Percentiles rank a stretch among this genome's conserved stretches.
Evolutionary conservation across 2,888 invertebrate genomes (phyloP).

Genomic region (Villa cingulata): DNA sequence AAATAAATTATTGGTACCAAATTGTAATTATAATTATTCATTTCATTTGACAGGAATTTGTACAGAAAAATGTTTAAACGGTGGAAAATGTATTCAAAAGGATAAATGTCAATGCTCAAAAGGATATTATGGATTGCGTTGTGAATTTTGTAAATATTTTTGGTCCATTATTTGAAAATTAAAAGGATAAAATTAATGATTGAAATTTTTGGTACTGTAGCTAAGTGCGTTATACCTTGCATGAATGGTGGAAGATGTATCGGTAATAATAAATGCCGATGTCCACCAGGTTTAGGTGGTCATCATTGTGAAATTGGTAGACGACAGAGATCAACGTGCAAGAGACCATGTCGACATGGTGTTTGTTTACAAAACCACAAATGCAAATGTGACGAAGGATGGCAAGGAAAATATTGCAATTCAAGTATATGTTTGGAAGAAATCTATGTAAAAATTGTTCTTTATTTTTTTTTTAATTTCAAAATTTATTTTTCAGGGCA

Average conservation of each 20-base stretch:
- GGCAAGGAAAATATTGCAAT: slow-evolving; percentile 70
- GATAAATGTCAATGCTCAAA: slow-evolving; percentile 85
- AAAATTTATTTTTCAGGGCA: slow-evolving; percentile 1
- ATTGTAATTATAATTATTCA: not conserved
- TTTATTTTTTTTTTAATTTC: too few species aligned
- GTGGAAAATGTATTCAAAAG: slow-evolving; percentile 88
- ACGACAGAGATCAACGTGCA: slow-evolving; percentile 57
- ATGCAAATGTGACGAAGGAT: slow-evolving; percentile 70
- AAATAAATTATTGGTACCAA: not conserved
- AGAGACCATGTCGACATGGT: slow-evolving; percentile 64
- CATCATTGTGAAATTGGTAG: slow-evolving; percentile 85
- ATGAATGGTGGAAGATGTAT: slow-evolving; percentile 79
- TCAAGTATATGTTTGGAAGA: not conserved
- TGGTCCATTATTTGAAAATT: not conserved
- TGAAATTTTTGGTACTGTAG: slow-evolving; percentile 35
- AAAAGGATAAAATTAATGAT: not conserved
- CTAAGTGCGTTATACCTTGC: slow-evolving; percentile 82
- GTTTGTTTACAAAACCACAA: slow-evolving; percentile 53
- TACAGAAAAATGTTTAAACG: slow-evolving; percentile 79
- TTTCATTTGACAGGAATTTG: slow-evolving; percentile 60
- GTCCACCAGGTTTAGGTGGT: slow-evolving; percentile 69
- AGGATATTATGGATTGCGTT: slow-evolving; percentile 79
- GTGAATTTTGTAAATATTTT: slow-evolving; percentile 72
- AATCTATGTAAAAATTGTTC: not conserved
- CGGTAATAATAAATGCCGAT: slow-evolving; percentile 80